phyloP scores from a whole-genome alignment of 2,888 invertebrate genomes.

The Rutpela maculata region DNA sequence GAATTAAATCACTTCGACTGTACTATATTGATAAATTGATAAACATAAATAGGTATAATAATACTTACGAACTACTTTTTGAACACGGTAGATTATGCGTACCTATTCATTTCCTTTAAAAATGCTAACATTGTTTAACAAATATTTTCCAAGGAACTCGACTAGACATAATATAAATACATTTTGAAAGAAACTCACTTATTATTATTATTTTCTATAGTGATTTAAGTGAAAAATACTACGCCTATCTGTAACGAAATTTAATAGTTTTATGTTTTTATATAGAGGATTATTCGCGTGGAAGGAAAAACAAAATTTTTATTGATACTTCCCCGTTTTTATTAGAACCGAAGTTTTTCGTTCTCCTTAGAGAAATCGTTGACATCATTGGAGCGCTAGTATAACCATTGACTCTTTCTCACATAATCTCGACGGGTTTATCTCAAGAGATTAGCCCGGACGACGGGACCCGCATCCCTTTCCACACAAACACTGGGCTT shows the following conservation, averaged over 20 bases:
- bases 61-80: no score
- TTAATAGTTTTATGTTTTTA: slow-evolving; percentile 1
- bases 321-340: slow-evolving; percentile 52
- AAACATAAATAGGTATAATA: no score
- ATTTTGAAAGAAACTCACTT: no score
- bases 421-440: slow-evolving; percentile 53
- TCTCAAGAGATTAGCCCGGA: slow-evolving; percentile 52
- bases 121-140: no score
- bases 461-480: slow-evolving; percentile 49
- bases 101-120: no score
- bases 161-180: no score
- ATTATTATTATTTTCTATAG: background rate
- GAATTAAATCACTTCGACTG: no score
- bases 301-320: slow-evolving; percentile 47
- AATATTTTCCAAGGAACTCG: no score
- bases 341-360: slow-evolving; percentile 40
- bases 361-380: slow-evolving; percentile 45
- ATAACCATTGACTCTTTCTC: slow-evolving; percentile 52
- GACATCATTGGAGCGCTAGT: slow-evolving; percentile 46
- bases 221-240: background rate
- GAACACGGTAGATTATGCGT: no score
- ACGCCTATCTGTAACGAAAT: background rate
- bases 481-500: slow-evolving; percentile 40
- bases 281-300: background rate
- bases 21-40: no score